A percentile compares a stretch with the other conserved stretches of the same genome.
These are phyloP conservation scores for Ligdia adustata DNA, from an alignment of 2,888 invertebrate species.

Conservation along the genomic window DNA sequence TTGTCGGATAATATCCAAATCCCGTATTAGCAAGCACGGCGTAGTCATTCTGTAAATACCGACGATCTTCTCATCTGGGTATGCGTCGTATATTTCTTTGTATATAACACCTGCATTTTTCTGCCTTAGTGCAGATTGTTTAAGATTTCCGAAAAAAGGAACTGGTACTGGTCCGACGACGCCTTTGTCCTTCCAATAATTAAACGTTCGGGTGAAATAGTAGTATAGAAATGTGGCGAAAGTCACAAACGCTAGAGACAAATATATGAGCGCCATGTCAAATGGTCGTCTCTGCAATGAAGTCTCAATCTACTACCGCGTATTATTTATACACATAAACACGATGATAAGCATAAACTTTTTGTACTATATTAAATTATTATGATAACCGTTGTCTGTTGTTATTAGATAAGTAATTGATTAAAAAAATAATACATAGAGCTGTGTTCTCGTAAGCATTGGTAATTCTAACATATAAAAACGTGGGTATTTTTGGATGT, in stretches of 20 bases:
- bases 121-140: constrained; percentile 40
- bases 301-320: no score
- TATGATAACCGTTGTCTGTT: no score
- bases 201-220: constrained; percentile 53
- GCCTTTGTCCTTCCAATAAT: constrained; percentile 55
- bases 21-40: constrained; percentile 51
- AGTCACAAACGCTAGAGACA: constrained; percentile 21
- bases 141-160: constrained; percentile 52
- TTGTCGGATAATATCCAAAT: constrained; percentile 55
- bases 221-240: constrained; percentile 37
- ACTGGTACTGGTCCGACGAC: constrained; percentile 49
- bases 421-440: no score
- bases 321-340: no score
- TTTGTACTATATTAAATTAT: no score
- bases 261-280: constrained; percentile 22
- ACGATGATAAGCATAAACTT: no score
- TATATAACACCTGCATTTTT: constrained; percentile 40
- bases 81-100: constrained; percentile 47
- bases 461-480: no score
- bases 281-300: neutral
- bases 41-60: constrained; percentile 54
- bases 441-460: no score
- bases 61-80: constrained; percentile 54
- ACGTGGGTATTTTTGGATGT: no score
- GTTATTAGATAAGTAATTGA: no score